A percentile compares a stretch with the other conserved stretches of the same genome.
Evolutionary conservation across 1,140 invertebrate species (phyloP).

Genomic region (Eulimnadia texana): DNA sequence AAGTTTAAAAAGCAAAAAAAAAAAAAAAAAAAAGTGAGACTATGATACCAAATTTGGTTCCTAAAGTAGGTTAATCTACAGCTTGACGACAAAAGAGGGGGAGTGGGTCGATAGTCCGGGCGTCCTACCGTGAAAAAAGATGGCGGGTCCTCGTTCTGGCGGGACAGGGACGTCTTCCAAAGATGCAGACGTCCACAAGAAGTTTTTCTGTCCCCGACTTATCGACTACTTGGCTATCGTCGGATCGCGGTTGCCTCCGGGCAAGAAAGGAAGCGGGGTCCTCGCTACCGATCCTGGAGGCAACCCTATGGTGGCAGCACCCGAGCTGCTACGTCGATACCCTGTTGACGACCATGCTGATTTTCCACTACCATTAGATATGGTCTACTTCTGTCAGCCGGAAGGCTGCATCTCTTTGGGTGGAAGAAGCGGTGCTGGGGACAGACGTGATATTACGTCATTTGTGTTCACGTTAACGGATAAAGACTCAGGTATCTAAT

Average conservation of each 20-base stretch:
- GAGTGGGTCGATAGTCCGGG: too few relatives aligned
- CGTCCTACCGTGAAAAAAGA: too few relatives aligned
- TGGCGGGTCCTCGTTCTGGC: too few relatives aligned
- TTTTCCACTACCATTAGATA: slow-evolving; percentile 90
- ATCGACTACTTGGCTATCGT: slow-evolving; percentile 95
- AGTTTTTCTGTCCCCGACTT: slow-evolving; percentile 63
- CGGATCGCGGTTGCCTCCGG: slow-evolving; percentile 56
- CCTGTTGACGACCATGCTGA: slow-evolving; percentile 52
- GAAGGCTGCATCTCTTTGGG: slow-evolving; percentile 72
- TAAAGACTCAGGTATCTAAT: slow-evolving; percentile 76
- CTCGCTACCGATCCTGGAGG: not conserved
- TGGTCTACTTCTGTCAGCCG: slow-evolving; percentile 99
- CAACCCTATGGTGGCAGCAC: slow-evolving; percentile 41
- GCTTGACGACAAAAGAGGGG: too few relatives aligned
- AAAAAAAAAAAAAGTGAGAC: too few relatives aligned
- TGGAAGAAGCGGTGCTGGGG: slow-evolving; percentile 67
- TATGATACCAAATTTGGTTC: too few relatives aligned
- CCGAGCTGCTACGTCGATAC: slow-evolving; percentile 62
- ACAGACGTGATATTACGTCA: slow-evolving; percentile 74
- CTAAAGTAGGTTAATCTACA: too few relatives aligned
- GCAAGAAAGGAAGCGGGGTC: slow-evolving; percentile 19
- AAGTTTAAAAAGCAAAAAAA: too few relatives aligned
- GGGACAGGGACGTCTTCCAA: not conserved
- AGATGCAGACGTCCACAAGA: slow-evolving; percentile 32
- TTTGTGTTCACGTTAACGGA: slow-evolving; percentile 98